Base-by-base conservation (phyloP, 2,797 vertebrate genomes). In the Acrossocheilus wenchowensis region DNA sequence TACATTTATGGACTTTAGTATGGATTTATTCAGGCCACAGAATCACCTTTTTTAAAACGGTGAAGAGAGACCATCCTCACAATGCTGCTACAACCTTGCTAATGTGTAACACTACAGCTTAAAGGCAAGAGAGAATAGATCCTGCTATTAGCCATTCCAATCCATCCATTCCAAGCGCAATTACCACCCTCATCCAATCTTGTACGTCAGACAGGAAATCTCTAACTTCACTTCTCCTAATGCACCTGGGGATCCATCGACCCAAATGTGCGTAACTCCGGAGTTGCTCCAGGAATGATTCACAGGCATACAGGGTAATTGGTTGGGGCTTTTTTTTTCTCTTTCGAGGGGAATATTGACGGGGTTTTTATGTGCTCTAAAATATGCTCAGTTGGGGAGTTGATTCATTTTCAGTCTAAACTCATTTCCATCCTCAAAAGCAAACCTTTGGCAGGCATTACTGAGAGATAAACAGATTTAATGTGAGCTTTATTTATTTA, bases 191-290 rank as follows among this genome's bases (percentile, higher is more conserved):
- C 87, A 90, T 88, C 85, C 86, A 90, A 87, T 57, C 85, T 91
- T 91, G 89, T 94, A 62, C 12, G 90, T 94, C 60, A 92, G 93
- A 93, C 92, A 91, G 86, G 89, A 92, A 89, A 91, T 87, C 68
- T 64, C 43, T 64, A 77, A 73, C 86, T 94, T 90, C 85, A 91
- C 92, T 90, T 85, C 89, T 69, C 68, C 0, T 30, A 34, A 48
- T 86, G 83, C 92, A 93, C 91, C 87, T 60, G 87, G 93, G 91
- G 94, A 93, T 45, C 43, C 89, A 73, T 87, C 91, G 93, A 94
- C 93, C 93, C 92, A 95, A 90, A 94, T 94, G 92, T 92, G 89
- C 45, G 34, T 80, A 86, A 89, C 73, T 87, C 90, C 86, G 72
- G 91, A 86, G 89, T 92, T 86, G 90, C 89, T 92, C 86, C 52